Evolutionary conservation across 2,797 vertebrate species (phyloP), one percentile per base, ranked within the genome.

Genomic region (Tiaroga cobitis): DNA sequence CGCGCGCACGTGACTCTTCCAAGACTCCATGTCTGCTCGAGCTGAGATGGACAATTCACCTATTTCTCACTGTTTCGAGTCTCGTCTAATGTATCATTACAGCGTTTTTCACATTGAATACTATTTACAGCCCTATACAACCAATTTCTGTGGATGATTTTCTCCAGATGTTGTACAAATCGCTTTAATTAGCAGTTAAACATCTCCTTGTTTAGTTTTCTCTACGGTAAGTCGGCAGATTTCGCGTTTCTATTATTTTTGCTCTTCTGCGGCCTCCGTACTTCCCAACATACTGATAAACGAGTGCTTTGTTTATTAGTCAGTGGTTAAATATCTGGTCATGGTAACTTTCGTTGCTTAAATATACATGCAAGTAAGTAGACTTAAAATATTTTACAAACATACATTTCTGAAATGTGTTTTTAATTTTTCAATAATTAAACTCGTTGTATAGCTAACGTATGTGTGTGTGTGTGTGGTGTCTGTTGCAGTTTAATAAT

Each of bases 1-100:
- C 5, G 77, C 85, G 4, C 90, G 92, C 85, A 95, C 93, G 84
- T 95, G 94, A 92, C 79, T 94, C 87, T 90, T 95, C 95, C 95
- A 96, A 80, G 75, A 91, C 56, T 39, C 90, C 95, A 95, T 95
- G 21, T 75, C 26, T 26, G 26, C 7, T 75, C 21, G n/a, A 37
- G 13, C 19, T 24, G 10, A 41, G 54, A 11, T 15, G 10, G 34
- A 34, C 4, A 54, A 43, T 19, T 32, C 4, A 4, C 61, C 10
- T 32, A 21, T 46, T 41, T n/a, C 19, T 10, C 29, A 16, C 21
- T 29, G 5, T 37, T 65, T 65, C 15, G 15, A 32, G 3, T 32
- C 18, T 59, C 41, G 1, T 61, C 2, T 32, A 26, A 51, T 4
- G 1, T 61, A 3, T 26, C 8, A n/a, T 63, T 26, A 16, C 9